Evolutionary conservation across 2,113 vertebrate species (phyloP), one percentile per base, ranked within the genome.

Genomic region (Sebastes schlegelii): DNA sequence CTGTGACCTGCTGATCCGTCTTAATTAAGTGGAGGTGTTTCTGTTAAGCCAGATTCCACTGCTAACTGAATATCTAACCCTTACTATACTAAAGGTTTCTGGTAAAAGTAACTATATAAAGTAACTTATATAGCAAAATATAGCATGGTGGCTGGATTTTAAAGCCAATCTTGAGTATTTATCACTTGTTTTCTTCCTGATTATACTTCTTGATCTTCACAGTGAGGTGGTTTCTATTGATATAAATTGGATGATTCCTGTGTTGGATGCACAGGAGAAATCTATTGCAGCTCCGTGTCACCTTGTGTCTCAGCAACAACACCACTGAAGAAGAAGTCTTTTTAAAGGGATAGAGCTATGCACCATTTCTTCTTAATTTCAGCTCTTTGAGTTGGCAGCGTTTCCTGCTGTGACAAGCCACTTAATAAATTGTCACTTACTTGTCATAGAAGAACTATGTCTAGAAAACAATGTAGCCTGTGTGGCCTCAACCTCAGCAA

Each of bases 21-120:
- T 21, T 64, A 65, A 71, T 42, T n/a, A 65, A 58, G 48, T 55
- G 5, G 48, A 49, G 6, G n/a, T 49, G n/a, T 51, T 77, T 42
- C 23, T 40, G 42, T 64, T 49, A 12, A 69, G n/a, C 4, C 19
- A 43, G 26, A 57, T 57, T 57, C 58, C 11, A n/a, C 51, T 16
- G 19, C 19, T 65, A 48, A 64, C n/a, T 34, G 40, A 76, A 6
- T 7, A 62, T 4, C 7, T 5, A 6, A 8, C 23, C 19, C 9
- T 43, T 21, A 21, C 34, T 21, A 6, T 21, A 21, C 19, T 65
- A 5, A 26, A 23, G 52, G 52, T n/a, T 55, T 19, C 1, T 82
- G 60, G 23, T 64, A 21, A 34, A 26, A 63, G 16, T 48, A 63
- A 23, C 17, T 10, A n/a, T 10, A 63, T 23, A 40, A 34, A 42